These are phyloP conservation scores for Campylomormyrus numenius DNA, from an alignment of 2,113 vertebrate genomes.

Conservation along the genomic window DNA sequence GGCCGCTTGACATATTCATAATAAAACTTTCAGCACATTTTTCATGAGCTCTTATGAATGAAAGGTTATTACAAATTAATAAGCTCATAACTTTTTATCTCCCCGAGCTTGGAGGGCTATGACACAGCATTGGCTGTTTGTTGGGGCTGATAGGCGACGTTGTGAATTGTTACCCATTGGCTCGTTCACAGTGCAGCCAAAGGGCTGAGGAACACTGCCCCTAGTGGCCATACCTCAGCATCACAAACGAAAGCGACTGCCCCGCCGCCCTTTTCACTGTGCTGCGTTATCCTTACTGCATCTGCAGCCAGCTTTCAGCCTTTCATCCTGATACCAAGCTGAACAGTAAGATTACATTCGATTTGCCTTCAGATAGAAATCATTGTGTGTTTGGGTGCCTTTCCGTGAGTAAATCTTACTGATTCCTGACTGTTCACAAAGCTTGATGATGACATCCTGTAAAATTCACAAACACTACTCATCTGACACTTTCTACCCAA, in stretches of 20 bases:
- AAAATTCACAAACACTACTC: neutral
- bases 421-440: neutral
- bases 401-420: neutral
- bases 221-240: neutral
- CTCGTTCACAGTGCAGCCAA: neutral
- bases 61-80: neutral
- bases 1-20: neutral
- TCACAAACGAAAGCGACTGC: neutral
- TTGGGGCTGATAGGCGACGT: neutral
- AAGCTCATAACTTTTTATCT: neutral
- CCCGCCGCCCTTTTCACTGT: neutral
- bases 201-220: neutral
- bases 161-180: neutral
- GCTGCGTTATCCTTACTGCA: neutral
- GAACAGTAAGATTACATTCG: neutral
- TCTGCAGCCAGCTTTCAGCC: neutral
- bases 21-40: neutral
- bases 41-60: conserved; percentile 1
- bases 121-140: neutral
- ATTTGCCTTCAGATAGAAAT: neutral
- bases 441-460: neutral
- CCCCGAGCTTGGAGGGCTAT: neutral
- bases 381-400: neutral
- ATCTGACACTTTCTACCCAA: neutral
- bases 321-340: neutral